Percentiles rank a stretch among this genome's conserved stretches.
Conservation (phyloP, 2,888 invertebrate species). For the Napeogenes inachia region DNA sequence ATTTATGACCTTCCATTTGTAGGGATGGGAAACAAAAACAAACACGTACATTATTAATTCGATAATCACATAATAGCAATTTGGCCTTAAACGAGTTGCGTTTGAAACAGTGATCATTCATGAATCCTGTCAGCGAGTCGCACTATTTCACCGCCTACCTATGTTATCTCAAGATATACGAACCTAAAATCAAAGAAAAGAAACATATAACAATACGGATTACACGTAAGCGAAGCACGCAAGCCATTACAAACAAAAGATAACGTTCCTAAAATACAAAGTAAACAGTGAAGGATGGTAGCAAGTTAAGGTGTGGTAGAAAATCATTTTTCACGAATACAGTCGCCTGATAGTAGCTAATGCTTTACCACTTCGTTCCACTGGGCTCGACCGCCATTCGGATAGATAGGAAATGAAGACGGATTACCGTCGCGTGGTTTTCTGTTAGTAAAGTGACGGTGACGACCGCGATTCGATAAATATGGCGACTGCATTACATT, state of each 20-base stretch:
- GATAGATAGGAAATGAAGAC: slow-evolving; percentile 78
- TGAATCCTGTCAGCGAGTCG: slow-evolving; percentile 30
- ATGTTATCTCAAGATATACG: slow-evolving; percentile 34
- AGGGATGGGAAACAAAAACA: slow-evolving; percentile 3
- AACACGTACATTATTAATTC: not conserved
- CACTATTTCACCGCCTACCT: slow-evolving; percentile 33
- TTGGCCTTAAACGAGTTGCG: slow-evolving; percentile 28
- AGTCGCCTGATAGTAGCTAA: slow-evolving; percentile 69
- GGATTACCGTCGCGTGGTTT: slow-evolving; percentile 72
- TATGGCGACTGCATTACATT: slow-evolving; percentile 28
- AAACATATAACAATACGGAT: slow-evolving; percentile 49
- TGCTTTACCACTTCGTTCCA: slow-evolving; percentile 58
- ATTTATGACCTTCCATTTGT: not conserved
- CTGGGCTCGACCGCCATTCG: slow-evolving; percentile 55
- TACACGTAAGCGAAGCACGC: slow-evolving; percentile 56
- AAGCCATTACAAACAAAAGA: slow-evolving; percentile 59
- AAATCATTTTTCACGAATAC: slow-evolving; percentile 72
- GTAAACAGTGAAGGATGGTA: slow-evolving; percentile 65
- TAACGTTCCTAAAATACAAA: slow-evolving; percentile 61
- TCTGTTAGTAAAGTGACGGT: slow-evolving; percentile 39
- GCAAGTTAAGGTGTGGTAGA: slow-evolving; percentile 69
- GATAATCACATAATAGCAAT: slow-evolving; percentile 10
- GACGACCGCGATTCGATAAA: slow-evolving; percentile 38
- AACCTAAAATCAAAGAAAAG: slow-evolving; percentile 63
- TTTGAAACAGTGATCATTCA: slow-evolving; percentile 36